phyloP scores from a whole-genome alignment of 2,797 vertebrate species.

The Anguilla anguilla region DNA sequence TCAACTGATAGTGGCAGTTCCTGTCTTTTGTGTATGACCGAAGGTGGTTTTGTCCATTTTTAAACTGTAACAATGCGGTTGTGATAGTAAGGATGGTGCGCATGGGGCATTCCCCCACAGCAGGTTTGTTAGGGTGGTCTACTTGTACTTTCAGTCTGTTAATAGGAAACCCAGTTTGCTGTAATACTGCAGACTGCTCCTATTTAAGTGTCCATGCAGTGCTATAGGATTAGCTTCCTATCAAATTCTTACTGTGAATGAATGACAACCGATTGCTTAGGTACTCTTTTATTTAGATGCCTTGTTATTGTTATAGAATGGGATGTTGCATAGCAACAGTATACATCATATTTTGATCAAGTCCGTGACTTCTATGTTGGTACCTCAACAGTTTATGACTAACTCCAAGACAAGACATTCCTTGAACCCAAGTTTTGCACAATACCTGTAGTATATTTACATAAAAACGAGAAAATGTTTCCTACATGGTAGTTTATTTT shows the following conservation, averaged over 20 bases:
- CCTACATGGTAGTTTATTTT: background rate
- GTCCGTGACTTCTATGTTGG: background rate
- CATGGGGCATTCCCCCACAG: background rate
- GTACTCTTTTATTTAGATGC: background rate
- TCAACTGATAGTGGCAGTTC: background rate
- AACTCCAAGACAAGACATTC: slow-evolving; percentile 17
- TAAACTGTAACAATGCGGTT: background rate
- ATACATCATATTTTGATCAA: background rate
- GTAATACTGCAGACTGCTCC: slow-evolving; percentile 6
- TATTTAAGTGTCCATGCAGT: background rate
- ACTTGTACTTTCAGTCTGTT: background rate
- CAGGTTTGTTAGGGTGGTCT: slow-evolving; percentile 1
- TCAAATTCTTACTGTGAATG: background rate
- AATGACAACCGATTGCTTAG: background rate
- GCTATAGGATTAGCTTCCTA: background rate
- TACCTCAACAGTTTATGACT: background rate
- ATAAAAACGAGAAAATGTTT: background rate
- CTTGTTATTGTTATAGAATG: background rate
- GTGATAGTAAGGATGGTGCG: background rate
- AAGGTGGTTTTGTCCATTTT: background rate
- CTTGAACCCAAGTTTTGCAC: background rate
- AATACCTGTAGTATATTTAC: background rate
- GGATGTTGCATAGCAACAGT: background rate
- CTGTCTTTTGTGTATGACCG: background rate
- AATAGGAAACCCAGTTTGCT: background rate